Evolutionary conservation across 2,888 invertebrate genomes (phyloP).

Genomic region (Monochamus alternatus): DNA sequence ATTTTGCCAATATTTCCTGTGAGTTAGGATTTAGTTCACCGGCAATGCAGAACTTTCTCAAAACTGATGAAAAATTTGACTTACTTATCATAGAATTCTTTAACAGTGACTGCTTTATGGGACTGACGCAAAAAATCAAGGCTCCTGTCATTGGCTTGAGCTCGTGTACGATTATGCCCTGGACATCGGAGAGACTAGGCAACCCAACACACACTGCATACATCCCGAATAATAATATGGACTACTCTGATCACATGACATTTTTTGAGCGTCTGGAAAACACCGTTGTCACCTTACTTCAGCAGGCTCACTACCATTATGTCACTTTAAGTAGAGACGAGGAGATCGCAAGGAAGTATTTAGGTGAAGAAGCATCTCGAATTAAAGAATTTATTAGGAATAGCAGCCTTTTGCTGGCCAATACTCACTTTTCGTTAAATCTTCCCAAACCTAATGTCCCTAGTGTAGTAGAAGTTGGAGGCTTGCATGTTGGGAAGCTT

Average conservation of each 20-base stretch:
- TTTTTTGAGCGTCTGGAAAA: constrained; percentile 69
- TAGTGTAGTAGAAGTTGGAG: constrained; percentile 73
- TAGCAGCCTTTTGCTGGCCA: constrained; percentile 70
- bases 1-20: constrained; percentile 43
- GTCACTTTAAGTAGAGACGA: constrained; percentile 67
- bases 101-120: constrained; percentile 80
- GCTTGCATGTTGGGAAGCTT: constrained; percentile 71
- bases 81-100: constrained; percentile 80
- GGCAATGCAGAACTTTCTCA: constrained; percentile 67
- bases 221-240: constrained; percentile 71
- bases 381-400: constrained; percentile 69
- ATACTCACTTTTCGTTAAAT: constrained; percentile 70
- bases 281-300: constrained; percentile 50
- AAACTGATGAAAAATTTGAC: constrained; percentile 74
- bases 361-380: constrained; percentile 59
- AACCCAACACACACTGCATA: constrained; percentile 71
- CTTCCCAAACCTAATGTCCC: constrained; percentile 71
- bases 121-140: constrained; percentile 76
- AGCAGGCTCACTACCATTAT: constrained; percentile 60
- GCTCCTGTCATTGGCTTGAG: constrained; percentile 75
- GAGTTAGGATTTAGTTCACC: constrained; percentile 57
- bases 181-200: constrained; percentile 70
- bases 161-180: constrained; percentile 70
- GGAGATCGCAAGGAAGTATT: constrained; percentile 55
- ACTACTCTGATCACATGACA: constrained; percentile 58